phyloP scores from a whole-genome alignment of 2,888 invertebrate species.

The Drosophila hamatofila region DNA sequence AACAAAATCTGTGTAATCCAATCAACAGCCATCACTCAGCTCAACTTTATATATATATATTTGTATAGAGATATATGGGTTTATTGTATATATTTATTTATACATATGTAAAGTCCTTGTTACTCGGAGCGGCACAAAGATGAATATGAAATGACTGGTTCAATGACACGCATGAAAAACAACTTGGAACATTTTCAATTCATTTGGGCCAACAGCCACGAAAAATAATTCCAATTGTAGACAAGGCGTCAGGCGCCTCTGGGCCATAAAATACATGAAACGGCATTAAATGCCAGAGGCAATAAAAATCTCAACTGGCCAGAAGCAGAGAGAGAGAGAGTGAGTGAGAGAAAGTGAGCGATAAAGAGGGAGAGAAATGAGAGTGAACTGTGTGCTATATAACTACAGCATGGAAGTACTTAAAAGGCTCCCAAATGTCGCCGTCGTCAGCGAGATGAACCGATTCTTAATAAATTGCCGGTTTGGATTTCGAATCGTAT shows the following conservation, averaged over 20 bases:
- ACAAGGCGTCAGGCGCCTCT: slow-evolving; percentile 64
- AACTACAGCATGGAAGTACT: slow-evolving; percentile 27
- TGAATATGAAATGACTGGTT: slow-evolving; percentile 44
- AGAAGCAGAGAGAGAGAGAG: not conserved
- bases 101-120: slow-evolving; percentile 41
- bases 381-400: slow-evolving; percentile 20
- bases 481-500: slow-evolving; percentile 29
- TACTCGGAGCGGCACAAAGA: not conserved
- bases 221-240: slow-evolving; percentile 41
- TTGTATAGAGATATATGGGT: not conserved
- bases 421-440: slow-evolving; percentile 49
- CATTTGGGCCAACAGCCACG: slow-evolving; percentile 43
- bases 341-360: not conserved
- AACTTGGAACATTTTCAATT: slow-evolving; percentile 44
- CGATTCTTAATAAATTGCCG: slow-evolving; percentile 27
- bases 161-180: slow-evolving; percentile 62
- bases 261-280: slow-evolving; percentile 66
- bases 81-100: slow-evolving; percentile 13
- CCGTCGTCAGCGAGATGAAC: slow-evolving; percentile 7
- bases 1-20: slow-evolving; percentile 38
- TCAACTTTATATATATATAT: slow-evolving; percentile 10
- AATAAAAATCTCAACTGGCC: slow-evolving; percentile 56
- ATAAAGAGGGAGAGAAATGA: not conserved
- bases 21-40: slow-evolving; percentile 42
- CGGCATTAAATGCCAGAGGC: slow-evolving; percentile 51